A percentile compares a stretch with the other conserved stretches of the same genome.
Evolutionary conservation across 2,113 vertebrate genomes (phyloP).

Genomic region (Paradisaea rubra): DNA sequence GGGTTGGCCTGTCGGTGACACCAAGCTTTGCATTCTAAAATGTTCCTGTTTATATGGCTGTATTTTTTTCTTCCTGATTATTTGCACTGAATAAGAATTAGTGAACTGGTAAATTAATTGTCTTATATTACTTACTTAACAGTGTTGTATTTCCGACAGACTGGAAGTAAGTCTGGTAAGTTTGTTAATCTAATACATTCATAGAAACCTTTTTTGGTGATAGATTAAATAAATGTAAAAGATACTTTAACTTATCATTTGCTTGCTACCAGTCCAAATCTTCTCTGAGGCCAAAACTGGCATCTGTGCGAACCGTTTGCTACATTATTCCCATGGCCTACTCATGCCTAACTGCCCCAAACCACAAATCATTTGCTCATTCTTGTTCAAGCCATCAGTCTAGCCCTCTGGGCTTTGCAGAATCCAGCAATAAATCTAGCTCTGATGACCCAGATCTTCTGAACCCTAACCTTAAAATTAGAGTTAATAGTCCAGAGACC

Average conservation of each 20-base stretch:
- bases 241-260: not conserved
- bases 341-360: conserved; percentile 19
- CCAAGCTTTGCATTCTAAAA: not conserved
- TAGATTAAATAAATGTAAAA: not conserved
- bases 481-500: conserved; percentile 48
- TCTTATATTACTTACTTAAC: not conserved
- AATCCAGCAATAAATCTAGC: conserved; percentile 58
- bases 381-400: conserved; percentile 40
- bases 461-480: conserved; percentile 51
- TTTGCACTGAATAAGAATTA: not conserved
- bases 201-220: not conserved
- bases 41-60: not conserved
- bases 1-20: not conserved
- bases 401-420: conserved; percentile 56
- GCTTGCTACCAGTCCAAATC: not conserved
- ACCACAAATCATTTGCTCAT: conserved; percentile 55
- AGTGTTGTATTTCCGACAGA: not conserved
- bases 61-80: not conserved
- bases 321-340: conserved; percentile 56
- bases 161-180: not conserved
- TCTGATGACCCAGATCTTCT: conserved; percentile 46
- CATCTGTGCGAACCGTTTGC: conserved; percentile 20
- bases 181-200: not conserved
- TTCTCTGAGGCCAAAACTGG: not conserved
- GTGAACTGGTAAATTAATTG: not conserved